phyloP scores from a whole-genome alignment of 1,140 invertebrate species.

The Meteorus sp. region DNA sequence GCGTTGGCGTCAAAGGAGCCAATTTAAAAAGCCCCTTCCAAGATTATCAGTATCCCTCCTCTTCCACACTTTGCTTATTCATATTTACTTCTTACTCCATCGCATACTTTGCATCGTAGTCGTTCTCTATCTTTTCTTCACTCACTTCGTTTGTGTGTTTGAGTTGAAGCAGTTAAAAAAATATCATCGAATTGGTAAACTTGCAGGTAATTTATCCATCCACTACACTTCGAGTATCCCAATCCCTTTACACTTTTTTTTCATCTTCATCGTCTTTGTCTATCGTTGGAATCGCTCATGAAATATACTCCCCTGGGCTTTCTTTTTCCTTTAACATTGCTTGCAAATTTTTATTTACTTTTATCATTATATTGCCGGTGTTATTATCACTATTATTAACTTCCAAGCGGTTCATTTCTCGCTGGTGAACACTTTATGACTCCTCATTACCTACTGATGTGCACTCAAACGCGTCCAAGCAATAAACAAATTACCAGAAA shows the following conservation, averaged over 20 bases:
- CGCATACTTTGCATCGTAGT: too few species aligned
- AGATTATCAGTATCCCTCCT: constrained; percentile 46
- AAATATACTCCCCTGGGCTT: too few species aligned
- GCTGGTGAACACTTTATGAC: neutral
- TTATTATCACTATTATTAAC: neutral
- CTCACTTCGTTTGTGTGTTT: too few species aligned
- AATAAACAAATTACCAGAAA: constrained; percentile 20
- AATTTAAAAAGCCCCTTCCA: constrained; percentile 60
- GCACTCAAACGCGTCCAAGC: neutral
- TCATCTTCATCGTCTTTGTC: constrained; percentile 13
- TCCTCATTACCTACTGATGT: neutral
- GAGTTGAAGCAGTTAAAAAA: constrained; percentile 7
- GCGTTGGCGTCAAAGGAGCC: constrained; percentile 55
- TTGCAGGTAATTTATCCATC: constrained; percentile 48
- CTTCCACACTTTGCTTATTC: neutral
- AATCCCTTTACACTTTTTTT: constrained; percentile 39
- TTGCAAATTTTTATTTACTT: constrained; percentile 11
- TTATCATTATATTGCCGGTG: constrained; percentile 2
- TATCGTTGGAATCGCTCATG: constrained; percentile 3
- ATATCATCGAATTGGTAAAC: constrained; percentile 50
- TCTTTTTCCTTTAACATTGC: neutral
- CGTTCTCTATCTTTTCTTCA: too few species aligned
- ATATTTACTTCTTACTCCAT: neutral
- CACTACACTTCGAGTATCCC: constrained; percentile 37
- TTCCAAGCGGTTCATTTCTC: neutral